Evolutionary conservation across 1,140 invertebrate genomes (phyloP), one percentile per base, ranked within the genome.

Genomic region (Drosophila saltans): DNA sequence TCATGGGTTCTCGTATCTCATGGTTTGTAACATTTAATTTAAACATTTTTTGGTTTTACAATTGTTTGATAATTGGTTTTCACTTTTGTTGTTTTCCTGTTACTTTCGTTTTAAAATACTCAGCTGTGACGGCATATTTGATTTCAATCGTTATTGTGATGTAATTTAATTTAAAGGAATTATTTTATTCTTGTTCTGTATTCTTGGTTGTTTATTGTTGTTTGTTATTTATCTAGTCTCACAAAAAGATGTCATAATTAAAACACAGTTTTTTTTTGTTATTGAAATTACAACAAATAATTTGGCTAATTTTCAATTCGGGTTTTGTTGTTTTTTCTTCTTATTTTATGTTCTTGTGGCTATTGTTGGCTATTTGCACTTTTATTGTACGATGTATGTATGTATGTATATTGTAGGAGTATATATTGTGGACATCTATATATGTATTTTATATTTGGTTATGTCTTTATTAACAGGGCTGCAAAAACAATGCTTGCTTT

Each of bases 1-100:
- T 78, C 43, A 40, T 55, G 78, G 75, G 64, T 16, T 16, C 16
- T 16, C 16, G 16, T 16, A 64, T 43, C 28, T 40, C 57, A 55
- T 56, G 21, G 3, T 16, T 45, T 16, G 16, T 21, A 26, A 52
- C 45, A 52, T 52, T 52, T 52, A 10, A 52, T 26, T 52, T 10
- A 52, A 52, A 9, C 33, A 36, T 36, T 36, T 36, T 9, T 52
- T 52, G 21, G 21, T 26, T 52, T 52, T 52, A 52, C 21, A 52
- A 52, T 52, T 52, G 45, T 26, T 52, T 52, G 8, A 26, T 26
- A 10, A 52, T 52, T 52, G 7, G 45, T 48, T 52, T 48, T 24
- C 2, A 6, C 21, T 8, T 52, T 52, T 9, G 1, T 26, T 8
- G 2, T 6, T 36, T 36, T 7, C 33, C 2, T 36, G 33, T 36